phyloP scores from a whole-genome alignment of 2,888 invertebrate genomes.

The Atethmia centrago region DNA sequence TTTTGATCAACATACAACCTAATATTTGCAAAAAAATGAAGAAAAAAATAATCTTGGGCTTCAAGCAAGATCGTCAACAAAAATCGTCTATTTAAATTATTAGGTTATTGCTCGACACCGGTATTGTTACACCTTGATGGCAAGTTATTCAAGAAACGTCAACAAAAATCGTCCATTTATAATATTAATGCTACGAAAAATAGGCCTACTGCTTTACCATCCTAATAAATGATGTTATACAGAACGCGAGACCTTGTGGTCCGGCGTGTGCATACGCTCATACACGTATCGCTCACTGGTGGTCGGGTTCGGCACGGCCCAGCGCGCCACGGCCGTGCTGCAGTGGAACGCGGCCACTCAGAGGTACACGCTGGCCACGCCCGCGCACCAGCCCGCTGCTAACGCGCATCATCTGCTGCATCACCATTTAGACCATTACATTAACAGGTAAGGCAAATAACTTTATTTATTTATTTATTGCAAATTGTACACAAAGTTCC shows the following conservation, averaged over 20 bases:
- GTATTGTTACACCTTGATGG: not conserved
- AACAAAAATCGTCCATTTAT: too few species aligned
- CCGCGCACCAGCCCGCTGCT: constrained; percentile 94
- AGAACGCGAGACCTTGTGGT: constrained; percentile 90
- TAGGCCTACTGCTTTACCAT: not conserved
- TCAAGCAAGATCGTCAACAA: not conserved
- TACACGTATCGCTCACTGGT: constrained; percentile 98
- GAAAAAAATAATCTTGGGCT: not conserved
- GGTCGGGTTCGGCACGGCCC: constrained; percentile 96
- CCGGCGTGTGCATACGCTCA: constrained; percentile 94
- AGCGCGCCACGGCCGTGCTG: constrained; percentile 95
- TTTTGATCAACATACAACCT: not conserved
- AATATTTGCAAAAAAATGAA: not conserved
- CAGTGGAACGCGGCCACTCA: constrained; percentile 94
- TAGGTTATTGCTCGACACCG: not conserved
- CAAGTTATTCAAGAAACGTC: too few species aligned
- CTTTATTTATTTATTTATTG: not conserved
- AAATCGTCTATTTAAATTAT: not conserved
- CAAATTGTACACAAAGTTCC: not conserved
- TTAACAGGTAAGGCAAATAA: constrained; percentile 92
- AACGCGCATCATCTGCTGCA: constrained; percentile 97
- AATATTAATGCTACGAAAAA: not conserved
- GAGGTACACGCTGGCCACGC: constrained; percentile 94
- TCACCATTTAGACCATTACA: constrained; percentile 96
- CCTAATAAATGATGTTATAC: constrained; percentile 63